Base-by-base conservation (phyloP, 1,140 invertebrate species). In the Drepana arcuata region DNA sequence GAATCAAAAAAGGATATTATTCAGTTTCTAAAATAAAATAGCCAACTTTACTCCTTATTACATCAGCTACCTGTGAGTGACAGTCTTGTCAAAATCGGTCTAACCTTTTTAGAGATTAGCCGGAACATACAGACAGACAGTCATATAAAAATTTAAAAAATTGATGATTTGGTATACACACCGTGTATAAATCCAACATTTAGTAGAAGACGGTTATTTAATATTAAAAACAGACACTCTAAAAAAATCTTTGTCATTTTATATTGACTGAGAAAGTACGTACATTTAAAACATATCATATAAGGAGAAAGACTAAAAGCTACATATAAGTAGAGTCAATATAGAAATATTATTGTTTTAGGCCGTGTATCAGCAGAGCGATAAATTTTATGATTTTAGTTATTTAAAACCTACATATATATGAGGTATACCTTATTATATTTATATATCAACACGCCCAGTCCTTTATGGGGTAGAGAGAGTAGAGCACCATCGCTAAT, bases 241-340 rank as follows among this genome's bases (percentile, higher is more conserved):
- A n/a, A n/a, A n/a, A n/a, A n/a, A n/a, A n/a, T n/a, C n/a, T n/a
- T n/a, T n/a, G 30, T 21, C 24, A 40, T 30, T 16, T 26, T 40
- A 33, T 25, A 21, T 39, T 39, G 16, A 27, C 0, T 14, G 23
- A 15, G 37, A 39, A 39, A 39, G 37, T 39, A 25, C 15, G 18
- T 15, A 9, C 5, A 38, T 3, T 11, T n/a, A n/a, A n/a, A n/a
- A n/a, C n/a, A n/a, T 27, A 27, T 27, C 11, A 3, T 27, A 27
- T n/a, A 27, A 27, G 5, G 18, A 23, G 18, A 9, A 21, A 9
- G 3, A 36, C 14, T 36, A 13, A 18, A 27, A 7, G 24, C n/a
- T n/a, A n/a, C n/a, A n/a, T n/a, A n/a, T n/a, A n/a, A n/a, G n/a
- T n/a, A n/a, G n/a, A n/a, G n/a, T n/a, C n/a, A n/a, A n/a, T n/a